phyloP scores from a whole-genome alignment of 2,113 vertebrate species.

The Microtus pennsylvanicus region DNA sequence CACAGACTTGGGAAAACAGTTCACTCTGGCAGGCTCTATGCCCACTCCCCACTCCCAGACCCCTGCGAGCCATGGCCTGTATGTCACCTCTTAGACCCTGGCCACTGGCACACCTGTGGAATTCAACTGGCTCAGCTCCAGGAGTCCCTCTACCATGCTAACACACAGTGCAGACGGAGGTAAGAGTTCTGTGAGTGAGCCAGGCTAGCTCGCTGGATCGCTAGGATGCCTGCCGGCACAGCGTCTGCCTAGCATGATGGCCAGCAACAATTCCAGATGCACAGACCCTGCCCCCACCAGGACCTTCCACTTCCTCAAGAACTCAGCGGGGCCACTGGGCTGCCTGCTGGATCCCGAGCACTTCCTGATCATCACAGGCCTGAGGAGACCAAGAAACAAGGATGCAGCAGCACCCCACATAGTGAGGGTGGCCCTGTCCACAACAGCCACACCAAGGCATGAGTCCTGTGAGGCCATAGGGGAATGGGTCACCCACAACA shows the following conservation, averaged over 20 bases:
- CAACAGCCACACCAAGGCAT: no score
- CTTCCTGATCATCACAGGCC: not conserved
- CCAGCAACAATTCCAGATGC: not conserved
- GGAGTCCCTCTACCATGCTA: not conserved
- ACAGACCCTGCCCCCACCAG: not conserved
- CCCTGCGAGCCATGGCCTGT: not conserved
- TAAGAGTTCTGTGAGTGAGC: not conserved
- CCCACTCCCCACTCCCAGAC: not conserved
- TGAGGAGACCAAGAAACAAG: not conserved
- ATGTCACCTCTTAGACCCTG: not conserved
- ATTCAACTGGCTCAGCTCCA: not conserved
- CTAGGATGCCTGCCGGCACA: not conserved
- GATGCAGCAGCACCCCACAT: no score
- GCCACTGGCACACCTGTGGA: conserved; percentile 36
- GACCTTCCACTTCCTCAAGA: not conserved
- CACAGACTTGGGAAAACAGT: conserved; percentile 42
- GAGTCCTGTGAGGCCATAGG: not conserved
- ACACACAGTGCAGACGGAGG: not conserved
- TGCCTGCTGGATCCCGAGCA: not conserved
- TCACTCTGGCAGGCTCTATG: not conserved
- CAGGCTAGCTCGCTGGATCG: not conserved
- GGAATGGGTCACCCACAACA: not conserved
- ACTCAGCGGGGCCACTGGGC: not conserved
- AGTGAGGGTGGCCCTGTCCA: no score
- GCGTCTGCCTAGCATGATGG: not conserved